phyloP scores from a whole-genome alignment of 2,797 vertebrate genomes.

The Sebastes oblongus region DNA sequence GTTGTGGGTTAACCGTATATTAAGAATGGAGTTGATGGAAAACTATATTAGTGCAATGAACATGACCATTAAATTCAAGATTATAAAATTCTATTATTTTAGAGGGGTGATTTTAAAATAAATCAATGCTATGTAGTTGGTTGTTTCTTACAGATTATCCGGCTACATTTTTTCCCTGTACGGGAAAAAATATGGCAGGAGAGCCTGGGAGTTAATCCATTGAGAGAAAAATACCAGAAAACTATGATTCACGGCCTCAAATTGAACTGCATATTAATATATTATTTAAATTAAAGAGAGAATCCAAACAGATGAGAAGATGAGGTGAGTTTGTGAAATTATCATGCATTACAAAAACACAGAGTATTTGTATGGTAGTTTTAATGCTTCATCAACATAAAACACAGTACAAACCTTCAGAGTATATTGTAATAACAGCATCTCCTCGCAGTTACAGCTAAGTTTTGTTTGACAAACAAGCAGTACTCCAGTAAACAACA shows the following conservation, averaged over 20 bases:
- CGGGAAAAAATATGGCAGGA: not conserved
- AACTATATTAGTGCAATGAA: not conserved
- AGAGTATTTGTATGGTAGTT: constrained; percentile 74
- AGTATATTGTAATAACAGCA: constrained; percentile 46
- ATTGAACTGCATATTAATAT: not conserved
- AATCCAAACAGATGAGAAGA: constrained; percentile 26
- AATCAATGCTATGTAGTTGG: not conserved
- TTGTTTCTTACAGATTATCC: constrained; percentile 7
- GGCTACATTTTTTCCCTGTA: not conserved
- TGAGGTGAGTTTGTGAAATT: constrained; percentile 54
- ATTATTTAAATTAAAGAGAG: not conserved
- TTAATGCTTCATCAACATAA: constrained; percentile 81
- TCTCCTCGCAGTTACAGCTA: constrained; percentile 33
- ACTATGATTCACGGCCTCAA: constrained; percentile 1
- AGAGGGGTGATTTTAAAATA: not conserved
- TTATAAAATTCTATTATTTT: not conserved
- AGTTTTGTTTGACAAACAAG: constrained; percentile 25
- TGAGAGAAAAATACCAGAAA: not conserved
- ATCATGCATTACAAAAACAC: constrained; percentile 78
- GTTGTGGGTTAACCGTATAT: not conserved
- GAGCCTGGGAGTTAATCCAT: not conserved
- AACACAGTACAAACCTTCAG: constrained; percentile 72
- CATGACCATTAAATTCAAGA: not conserved
- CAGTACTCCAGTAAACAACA: constrained; percentile 40
- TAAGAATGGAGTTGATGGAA: constrained; percentile 3